phyloP scores from a whole-genome alignment of 2,888 invertebrate species.

The Erebia epiphron region DNA sequence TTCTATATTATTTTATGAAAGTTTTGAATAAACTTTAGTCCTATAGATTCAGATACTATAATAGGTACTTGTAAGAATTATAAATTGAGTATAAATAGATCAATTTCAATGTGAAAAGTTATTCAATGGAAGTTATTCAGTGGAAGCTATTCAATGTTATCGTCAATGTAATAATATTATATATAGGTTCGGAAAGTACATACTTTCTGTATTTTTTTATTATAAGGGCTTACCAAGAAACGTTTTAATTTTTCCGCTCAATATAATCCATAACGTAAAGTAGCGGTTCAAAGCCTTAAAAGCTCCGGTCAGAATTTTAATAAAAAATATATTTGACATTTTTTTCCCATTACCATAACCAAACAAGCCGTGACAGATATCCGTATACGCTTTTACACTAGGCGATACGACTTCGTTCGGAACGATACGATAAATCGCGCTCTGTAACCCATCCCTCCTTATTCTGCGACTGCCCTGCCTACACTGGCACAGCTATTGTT shows the following conservation, averaged over 20 bases:
- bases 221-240: conserved; percentile 21
- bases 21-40: too few species aligned
- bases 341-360: conserved; percentile 58
- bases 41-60: too few species aligned
- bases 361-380: conserved; percentile 72
- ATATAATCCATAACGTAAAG: conserved; percentile 46
- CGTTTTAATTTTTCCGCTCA: conserved; percentile 43
- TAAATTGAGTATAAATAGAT: neutral
- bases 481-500: too few species aligned
- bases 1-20: too few species aligned
- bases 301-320: conserved; percentile 54
- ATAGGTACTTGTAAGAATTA: too few species aligned
- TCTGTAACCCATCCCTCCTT: too few species aligned
- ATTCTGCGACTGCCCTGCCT: too few species aligned
- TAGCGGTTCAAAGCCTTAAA: conserved; percentile 52
- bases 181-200: neutral
- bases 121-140: too few species aligned
- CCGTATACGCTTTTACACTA: conserved; percentile 37
- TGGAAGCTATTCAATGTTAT: neutral
- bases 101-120: neutral
- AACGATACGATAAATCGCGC: conserved; percentile 4
- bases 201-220: conserved; percentile 1
- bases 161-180: neutral
- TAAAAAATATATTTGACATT: conserved; percentile 49
- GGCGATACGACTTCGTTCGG: neutral